Percentiles rank a stretch among this genome's conserved stretches.
These are phyloP conservation scores for Caligus rogercresseyi DNA, from an alignment of 1,140 invertebrate species.

Conservation along the genomic window DNA sequence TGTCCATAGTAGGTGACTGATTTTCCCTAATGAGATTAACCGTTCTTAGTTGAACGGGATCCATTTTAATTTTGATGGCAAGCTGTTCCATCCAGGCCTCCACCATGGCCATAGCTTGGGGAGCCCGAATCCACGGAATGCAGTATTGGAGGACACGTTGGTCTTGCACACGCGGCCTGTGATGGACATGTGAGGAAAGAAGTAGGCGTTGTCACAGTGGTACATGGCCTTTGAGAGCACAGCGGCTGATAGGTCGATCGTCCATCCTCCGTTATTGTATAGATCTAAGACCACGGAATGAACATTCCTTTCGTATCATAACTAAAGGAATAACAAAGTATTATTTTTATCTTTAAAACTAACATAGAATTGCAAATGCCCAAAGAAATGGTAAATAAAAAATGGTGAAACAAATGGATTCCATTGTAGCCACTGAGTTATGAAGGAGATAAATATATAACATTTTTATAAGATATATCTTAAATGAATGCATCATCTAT, in stretches of 20 bases:
- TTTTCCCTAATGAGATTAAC: constrained; percentile 12
- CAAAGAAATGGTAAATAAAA: no score
- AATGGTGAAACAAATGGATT: no score
- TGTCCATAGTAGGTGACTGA: constrained; percentile 44
- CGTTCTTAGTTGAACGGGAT: constrained; percentile 26
- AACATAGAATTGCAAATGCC: no score
- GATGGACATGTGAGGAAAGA: constrained; percentile 47
- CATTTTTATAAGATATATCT: no score
- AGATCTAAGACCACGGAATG: constrained; percentile 49
- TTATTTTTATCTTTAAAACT: no score
- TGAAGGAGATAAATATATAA: no score
- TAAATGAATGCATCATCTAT: no score
- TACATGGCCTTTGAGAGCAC: constrained; percentile 55
- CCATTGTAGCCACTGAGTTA: no score
- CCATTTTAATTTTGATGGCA: constrained; percentile 41
- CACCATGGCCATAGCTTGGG: constrained; percentile 65
- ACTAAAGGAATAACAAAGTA: not conserved
- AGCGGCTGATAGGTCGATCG: constrained; percentile 57
- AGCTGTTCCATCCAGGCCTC: constrained; percentile 59
- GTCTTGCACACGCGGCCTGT: constrained; percentile 55
- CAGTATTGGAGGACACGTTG: constrained; percentile 71
- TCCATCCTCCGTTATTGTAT: constrained; percentile 65
- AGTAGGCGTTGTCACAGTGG: constrained; percentile 33
- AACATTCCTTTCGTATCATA: constrained; percentile 46
- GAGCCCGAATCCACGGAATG: constrained; percentile 71